A percentile compares a stretch with the other conserved stretches of the same genome.
phyloP scores from a whole-genome alignment of 2,797 vertebrate species.

The Melanotaenia maccullochi region DNA sequence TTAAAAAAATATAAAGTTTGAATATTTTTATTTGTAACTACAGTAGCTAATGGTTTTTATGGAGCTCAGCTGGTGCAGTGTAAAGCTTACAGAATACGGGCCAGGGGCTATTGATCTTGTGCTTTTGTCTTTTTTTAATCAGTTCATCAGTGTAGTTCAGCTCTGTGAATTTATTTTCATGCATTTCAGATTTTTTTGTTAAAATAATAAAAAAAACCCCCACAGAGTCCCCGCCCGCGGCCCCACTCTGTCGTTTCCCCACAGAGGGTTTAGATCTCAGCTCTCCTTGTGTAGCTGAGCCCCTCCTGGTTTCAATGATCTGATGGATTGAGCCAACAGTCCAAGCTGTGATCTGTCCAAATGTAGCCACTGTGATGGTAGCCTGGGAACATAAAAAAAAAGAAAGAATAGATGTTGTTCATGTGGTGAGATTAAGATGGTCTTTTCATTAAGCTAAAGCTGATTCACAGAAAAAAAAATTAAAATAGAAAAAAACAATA shows the following conservation, averaged over 20 bases:
- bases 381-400: conserved; percentile 64
- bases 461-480: neutral
- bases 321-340: conserved; percentile 87
- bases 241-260: neutral
- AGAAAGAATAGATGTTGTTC: conserved; percentile 10
- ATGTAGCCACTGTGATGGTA: conserved; percentile 93
- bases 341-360: conserved; percentile 90
- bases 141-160: conserved; percentile 5
- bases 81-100: conserved; percentile 23
- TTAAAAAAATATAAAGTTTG: neutral
- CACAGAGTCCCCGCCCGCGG: no score
- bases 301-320: conserved; percentile 80
- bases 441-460: neutral
- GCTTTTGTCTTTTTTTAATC: conserved; percentile 35
- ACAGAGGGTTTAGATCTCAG: conserved; percentile 16
- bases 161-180: conserved; percentile 39
- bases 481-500: neutral
- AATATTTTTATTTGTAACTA: neutral
- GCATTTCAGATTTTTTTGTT: conserved; percentile 32
- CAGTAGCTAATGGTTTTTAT: neutral
- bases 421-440: neutral
- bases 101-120: conserved; percentile 17
- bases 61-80: conserved; percentile 19
- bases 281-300: conserved; percentile 38
- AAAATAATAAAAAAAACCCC: conserved; percentile 15